phyloP scores from a whole-genome alignment of 2,113 vertebrate species.

The Cyprinodon tularosa region DNA sequence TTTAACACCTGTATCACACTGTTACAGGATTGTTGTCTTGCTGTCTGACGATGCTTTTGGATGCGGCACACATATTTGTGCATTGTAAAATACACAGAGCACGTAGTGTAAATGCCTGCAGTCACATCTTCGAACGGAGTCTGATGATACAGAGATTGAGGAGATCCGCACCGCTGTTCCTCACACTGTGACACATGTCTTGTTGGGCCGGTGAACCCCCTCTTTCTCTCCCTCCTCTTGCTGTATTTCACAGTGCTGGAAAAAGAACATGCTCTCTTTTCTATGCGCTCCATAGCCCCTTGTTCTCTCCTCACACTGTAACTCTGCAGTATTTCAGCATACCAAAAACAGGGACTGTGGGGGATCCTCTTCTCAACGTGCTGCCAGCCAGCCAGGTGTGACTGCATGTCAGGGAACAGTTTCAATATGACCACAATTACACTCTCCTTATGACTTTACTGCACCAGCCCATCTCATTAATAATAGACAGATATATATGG shows the following conservation, averaged over 20 bases:
- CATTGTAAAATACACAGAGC: constrained; percentile 49
- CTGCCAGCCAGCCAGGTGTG: constrained; percentile 75
- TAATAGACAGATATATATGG: constrained; percentile 12
- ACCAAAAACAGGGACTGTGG: constrained; percentile 69
- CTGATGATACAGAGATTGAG: constrained; percentile 56
- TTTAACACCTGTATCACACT: constrained; percentile 30
- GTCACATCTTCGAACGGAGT: constrained; percentile 31
- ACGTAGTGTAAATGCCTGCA: constrained; percentile 47
- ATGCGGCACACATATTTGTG: constrained; percentile 20
- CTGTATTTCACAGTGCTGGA: constrained; percentile 39
- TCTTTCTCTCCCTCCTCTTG: constrained; percentile 13
- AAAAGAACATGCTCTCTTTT: constrained; percentile 65
- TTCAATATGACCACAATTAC: constrained; percentile 70
- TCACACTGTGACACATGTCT: constrained; percentile 71
- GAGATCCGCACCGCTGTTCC: constrained; percentile 51
- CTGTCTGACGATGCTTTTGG: constrained; percentile 26
- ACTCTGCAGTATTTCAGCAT: constrained; percentile 70
- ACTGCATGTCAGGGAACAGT: constrained; percentile 72
- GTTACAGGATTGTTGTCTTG: constrained; percentile 18
- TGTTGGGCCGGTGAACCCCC: constrained; percentile 52
- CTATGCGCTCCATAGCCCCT: constrained; percentile 71
- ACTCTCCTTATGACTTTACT: constrained; percentile 39
- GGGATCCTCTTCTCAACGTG: constrained; percentile 56
- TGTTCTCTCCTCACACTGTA: constrained; percentile 62
- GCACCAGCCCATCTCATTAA: constrained; percentile 37